Evolutionary conservation across 30 jellyfish, hydroid and myxozoan genomes (phyloP), one percentile per base, ranked within the genome.

Genomic region (Sanderia malayensis): DNA sequence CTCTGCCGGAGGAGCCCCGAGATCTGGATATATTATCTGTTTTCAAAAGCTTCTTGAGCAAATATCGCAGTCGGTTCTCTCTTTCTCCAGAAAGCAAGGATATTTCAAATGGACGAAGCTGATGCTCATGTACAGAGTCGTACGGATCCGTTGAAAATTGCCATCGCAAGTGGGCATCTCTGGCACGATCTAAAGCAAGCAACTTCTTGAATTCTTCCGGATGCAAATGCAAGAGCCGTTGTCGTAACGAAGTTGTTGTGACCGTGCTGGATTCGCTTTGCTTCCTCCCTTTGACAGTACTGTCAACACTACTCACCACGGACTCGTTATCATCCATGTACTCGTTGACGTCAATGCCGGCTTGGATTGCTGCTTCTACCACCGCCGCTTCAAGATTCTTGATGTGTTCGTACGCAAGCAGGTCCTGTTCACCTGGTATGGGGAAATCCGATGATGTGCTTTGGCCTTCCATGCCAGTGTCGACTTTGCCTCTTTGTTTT

Each of bases 111-210:
- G 97, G 95, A 74, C 75, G 82, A 4, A 68, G 68, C 74, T 90
- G 97, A 70, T 90, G 95, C 71, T 90, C 97, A 46, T 90, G 97
- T 1, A 90, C 96, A 3, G 97, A 90, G 59, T 90, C 97, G 58
- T 84, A 90, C 27, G 95, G 95, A 65, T 90, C 97, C 2, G 95
- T 70, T 4, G 97, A 90, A 59, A 90, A 90, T 71, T 90, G 97
- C 97, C 97, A 90, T 24, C 97, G 85, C 27, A 90, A 79, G 33
- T 95, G 91, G 6, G 97, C 97, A 53, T 90, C 96, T 1, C 97
- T 83, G 2, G 97, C 91, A 7, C 94, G 80, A n/a, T 90, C 97
- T 18, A 90, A 79, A 0, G 97, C 92, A 23, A 90, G 80, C 76
- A 82, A 74, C 79, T 90, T 90, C 74, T 81, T 83, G 85, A 90